A percentile compares a stretch with the other conserved stretches of the same genome.
Evolutionary conservation across 2,888 invertebrate species (phyloP).

Genomic region (Conistra vaccinii): DNA sequence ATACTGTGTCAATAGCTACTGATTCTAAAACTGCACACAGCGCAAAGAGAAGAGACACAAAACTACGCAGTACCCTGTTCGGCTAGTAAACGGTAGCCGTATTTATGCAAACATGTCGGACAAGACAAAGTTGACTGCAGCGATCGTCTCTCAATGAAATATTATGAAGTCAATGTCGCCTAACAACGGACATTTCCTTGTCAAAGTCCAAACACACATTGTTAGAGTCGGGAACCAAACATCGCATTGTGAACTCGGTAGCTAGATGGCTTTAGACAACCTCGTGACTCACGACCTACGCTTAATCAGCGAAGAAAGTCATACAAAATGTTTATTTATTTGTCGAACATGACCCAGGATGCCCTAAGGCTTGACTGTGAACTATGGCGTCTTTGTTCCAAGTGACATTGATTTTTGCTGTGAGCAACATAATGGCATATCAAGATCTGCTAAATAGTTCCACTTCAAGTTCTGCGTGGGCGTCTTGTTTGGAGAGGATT

Average conservation of each 20-base stretch:
- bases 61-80: slow-evolving; percentile 1
- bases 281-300: slow-evolving; percentile 88
- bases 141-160: slow-evolving; percentile 57
- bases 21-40: slow-evolving; percentile 24
- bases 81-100: slow-evolving; percentile 28
- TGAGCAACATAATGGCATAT: slow-evolving; percentile 56
- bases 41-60: slow-evolving; percentile 9
- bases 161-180: slow-evolving; percentile 61
- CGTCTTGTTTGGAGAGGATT: slow-evolving; percentile 27
- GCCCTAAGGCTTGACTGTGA: slow-evolving; percentile 67
- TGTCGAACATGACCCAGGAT: slow-evolving; percentile 79
- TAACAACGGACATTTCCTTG: slow-evolving; percentile 63
- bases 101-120: slow-evolving; percentile 35
- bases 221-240: slow-evolving; percentile 67
- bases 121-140: slow-evolving; percentile 43
- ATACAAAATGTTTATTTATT: slow-evolving; percentile 87
- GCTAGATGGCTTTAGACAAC: slow-evolving; percentile 83
- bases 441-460: slow-evolving; percentile 59
- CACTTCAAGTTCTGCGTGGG: slow-evolving; percentile 42
- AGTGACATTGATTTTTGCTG: slow-evolving; percentile 74
- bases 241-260: slow-evolving; percentile 78
- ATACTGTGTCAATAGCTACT: background rate
- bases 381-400: slow-evolving; percentile 71
- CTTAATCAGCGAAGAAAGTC: slow-evolving; percentile 86
- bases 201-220: slow-evolving; percentile 70